Evolutionary conservation across 1,140 invertebrate species (phyloP), one percentile per base, ranked within the genome.

Genomic region (Hypsibius dujardini): DNA sequence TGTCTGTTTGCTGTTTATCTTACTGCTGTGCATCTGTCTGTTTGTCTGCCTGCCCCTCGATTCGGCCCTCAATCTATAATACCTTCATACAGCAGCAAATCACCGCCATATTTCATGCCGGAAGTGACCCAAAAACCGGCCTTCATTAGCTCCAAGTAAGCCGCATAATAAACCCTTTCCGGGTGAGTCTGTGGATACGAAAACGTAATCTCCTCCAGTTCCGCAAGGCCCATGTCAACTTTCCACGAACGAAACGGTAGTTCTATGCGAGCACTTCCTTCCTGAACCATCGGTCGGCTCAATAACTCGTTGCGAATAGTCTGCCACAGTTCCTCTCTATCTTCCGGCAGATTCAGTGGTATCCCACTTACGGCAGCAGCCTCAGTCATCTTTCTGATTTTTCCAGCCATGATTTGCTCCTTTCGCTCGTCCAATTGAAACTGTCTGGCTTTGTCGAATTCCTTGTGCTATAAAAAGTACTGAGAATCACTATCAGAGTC

Each of bases 31-130:
- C 28, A 28, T 28, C 28, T 28, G 28, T 28, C 28, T 28, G 28
- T 28, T 28, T 28, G 28, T 28, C 28, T 28, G 28, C 28, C 28
- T 28, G 28, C 28, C 28, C 28, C 28, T 28, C 28, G 28, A 28
- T 28, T 28, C 28, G 28, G 28, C 28, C 28, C 28, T 28, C 28
- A 28, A 28, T 28, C 28, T 28, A 28, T 28, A n/a, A 56, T 67
- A 67, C 62, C 62, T 67, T 67, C 62, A 42, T 67, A 67, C 12
- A 67, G 62, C 50, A 56, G n/a, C 7, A 56, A n/a, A n/a, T 56
- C 50, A 12, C 50, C 50, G 50, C 50, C 50, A n/a, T 56, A 56
- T n/a, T 56, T 56, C 50, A n/a, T 12, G 50, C 50, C 50, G n/a
- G 7, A 12, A 56, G 50, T 56, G 7, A 56, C 7, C 50, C 50